Percentiles rank a stretch among this genome's conserved stretches.
Conservation (phyloP, 1,140 invertebrate species). For the Teleogryllus occipitalis region DNA sequence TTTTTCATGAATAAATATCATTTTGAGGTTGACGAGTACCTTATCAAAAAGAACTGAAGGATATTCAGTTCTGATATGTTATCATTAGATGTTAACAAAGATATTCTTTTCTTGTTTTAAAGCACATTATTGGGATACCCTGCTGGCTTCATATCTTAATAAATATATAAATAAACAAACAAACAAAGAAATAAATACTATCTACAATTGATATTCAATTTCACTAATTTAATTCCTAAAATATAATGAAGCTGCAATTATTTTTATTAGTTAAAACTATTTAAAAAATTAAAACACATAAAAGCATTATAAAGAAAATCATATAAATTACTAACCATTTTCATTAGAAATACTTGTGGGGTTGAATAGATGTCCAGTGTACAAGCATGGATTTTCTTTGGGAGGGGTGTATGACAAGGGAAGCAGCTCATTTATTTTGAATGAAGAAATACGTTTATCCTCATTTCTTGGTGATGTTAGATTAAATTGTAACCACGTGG, state of each 20-base stretch:
- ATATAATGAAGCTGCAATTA: neutral
- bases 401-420: conserved; percentile 44
- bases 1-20: no score
- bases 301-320: neutral
- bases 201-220: neutral
- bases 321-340: conserved; percentile 15
- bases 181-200: neutral
- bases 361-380: conserved; percentile 60
- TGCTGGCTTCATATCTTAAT: no score
- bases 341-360: conserved; percentile 41
- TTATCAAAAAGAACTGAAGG: no score
- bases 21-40: no score
- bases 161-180: neutral
- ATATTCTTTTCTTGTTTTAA: no score
- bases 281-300: neutral
- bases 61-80: no score
- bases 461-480: conserved; percentile 51
- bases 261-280: neutral
- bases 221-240: neutral
- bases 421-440: conserved; percentile 62
- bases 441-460: conserved; percentile 53
- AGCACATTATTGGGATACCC: no score
- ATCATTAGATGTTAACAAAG: no score
- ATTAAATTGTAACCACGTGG: conserved; percentile 70
- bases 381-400: conserved; percentile 46